Evolutionary conservation across 1,140 invertebrate species (phyloP), one percentile per base, ranked within the genome.

Genomic region (Periplaneta americana): DNA sequence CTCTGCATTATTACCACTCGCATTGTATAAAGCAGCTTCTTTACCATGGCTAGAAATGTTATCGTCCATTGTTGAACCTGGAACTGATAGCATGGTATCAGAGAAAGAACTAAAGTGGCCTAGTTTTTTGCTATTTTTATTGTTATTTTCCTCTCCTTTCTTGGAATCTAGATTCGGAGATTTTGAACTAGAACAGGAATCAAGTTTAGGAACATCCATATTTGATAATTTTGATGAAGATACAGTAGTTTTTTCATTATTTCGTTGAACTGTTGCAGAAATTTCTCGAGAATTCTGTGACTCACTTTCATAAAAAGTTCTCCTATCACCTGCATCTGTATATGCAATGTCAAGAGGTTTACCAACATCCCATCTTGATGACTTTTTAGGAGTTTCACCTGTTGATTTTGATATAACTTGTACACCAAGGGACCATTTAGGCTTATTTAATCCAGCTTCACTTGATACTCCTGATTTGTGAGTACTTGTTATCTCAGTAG

Each of bases 351-450:
- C 48, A 66, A 6, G 8, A 66, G 48, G 48, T 66, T 66, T 66
- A 8, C 48, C 48, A 0, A 91, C 88, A 79, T 91, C 90, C 89
- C 89, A 91, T 78, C 89, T 87, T 2, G 89, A 89, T 80, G 86
- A 82, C 82, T 88, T 88, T 81, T 90, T 91, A 17, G 84, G 22
- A 80, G 35, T 4, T 17, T 36, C 74, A 57, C 36, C 75, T 0
- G 80, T 17, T 0, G 85, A 77, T 36, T 86, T 87, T 6, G 86
- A 74, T 81, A 89, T 87, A 5, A 89, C 85, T 78, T 89, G 89
- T 35, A 89, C 87, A 11, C 88, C 88, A 31, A 89, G 83, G 33
- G 86, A 88, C 0, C 86, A 86, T 48, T 88, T 89, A 37, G 48
- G 88, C 88, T 82, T 88, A 66, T 66, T 66, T 66, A 17, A 66